Evolutionary conservation across 2,113 vertebrate species (phyloP), one percentile per base, ranked within the genome.

Genomic region (Daboia siamensis): DNA sequence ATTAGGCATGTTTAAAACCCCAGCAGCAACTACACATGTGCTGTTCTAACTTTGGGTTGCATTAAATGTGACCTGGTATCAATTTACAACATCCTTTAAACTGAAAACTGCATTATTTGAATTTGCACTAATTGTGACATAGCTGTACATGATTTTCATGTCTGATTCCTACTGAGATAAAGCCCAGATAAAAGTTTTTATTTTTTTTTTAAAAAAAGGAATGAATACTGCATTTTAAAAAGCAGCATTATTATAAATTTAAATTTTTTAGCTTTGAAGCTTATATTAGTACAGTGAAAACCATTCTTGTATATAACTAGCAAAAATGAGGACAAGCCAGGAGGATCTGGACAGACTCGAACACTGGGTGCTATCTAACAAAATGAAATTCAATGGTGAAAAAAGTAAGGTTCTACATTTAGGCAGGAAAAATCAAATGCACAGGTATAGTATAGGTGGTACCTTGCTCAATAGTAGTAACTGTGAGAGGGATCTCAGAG

Each of bases 291-390:
- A 85, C 74, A 61, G 13, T 61, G 74, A 92, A 92, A 92, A 54
- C n/a, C 56, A 44, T 86, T 57, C 55, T 93, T 93, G 55, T 56
- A 93, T 90, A 48, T 93, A 93, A 90, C 80, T 85, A 17, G 92
- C 56, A 86, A 90, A 61, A 90, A 86, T 86, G 56, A 90, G 86
- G 88, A 86, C 74, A 90, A 84, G 39, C 39, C 39, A 39, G 39
- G 39, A 39, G 39, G 39, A 39, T 39, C 39, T 39, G 39, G 39
- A 39, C 39, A 39, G 39, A 39, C 39, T 39, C 39, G 39, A 39
- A 39, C 39, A 39, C 39, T 39, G 39, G 39, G 39, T 2, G 39
- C 39, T 39, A 39, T 39, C 39, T 39, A 39, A 39, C 39, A 39
- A 39, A 39, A 39, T 39, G 39, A 39, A 39, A 39, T 39, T 39